phyloP scores from a whole-genome alignment of 1,140 invertebrate species.

The Heterodera schachtii region DNA sequence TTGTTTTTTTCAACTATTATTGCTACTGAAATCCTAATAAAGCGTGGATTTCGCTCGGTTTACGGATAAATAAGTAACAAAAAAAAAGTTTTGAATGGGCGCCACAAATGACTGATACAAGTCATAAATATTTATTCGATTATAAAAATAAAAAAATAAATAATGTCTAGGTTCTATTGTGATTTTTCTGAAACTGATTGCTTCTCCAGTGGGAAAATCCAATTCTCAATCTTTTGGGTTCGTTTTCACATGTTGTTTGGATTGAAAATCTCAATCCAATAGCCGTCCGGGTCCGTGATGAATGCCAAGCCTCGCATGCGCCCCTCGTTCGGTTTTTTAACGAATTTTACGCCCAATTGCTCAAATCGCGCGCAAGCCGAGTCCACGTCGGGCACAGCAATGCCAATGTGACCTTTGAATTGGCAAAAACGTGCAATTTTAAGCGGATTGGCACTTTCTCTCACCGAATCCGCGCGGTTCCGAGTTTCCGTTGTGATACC shows the following conservation, averaged over 20 bases:
- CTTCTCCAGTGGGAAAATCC: no score
- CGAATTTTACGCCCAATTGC: constrained; percentile 80
- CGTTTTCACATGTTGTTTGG: constrained; percentile 54
- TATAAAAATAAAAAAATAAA: no score
- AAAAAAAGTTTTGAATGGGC: no score
- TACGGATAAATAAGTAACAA: no score
- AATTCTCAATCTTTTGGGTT: no score
- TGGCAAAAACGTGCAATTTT: neutral
- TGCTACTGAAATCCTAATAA: no score
- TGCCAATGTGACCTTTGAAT: constrained; percentile 76
- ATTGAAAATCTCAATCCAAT: constrained; percentile 92
- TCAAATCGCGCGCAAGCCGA: constrained; percentile 84
- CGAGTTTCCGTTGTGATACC: constrained; percentile 85
- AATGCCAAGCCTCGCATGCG: constrained; percentile 90
- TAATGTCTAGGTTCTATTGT: no score
- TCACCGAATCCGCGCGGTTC: constrained; percentile 84
- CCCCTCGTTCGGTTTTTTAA: constrained; percentile 77
- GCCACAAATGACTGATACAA: no score
- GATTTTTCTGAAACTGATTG: no score
- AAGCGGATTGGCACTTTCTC: neutral
- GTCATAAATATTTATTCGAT: no score
- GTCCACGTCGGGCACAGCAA: constrained; percentile 84
- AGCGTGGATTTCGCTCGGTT: no score
- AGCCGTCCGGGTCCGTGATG: constrained; percentile 91
- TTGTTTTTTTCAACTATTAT: no score